Evolutionary conservation across 2,888 invertebrate genomes (phyloP).

Genomic region (Muschampia staudingeri): DNA sequence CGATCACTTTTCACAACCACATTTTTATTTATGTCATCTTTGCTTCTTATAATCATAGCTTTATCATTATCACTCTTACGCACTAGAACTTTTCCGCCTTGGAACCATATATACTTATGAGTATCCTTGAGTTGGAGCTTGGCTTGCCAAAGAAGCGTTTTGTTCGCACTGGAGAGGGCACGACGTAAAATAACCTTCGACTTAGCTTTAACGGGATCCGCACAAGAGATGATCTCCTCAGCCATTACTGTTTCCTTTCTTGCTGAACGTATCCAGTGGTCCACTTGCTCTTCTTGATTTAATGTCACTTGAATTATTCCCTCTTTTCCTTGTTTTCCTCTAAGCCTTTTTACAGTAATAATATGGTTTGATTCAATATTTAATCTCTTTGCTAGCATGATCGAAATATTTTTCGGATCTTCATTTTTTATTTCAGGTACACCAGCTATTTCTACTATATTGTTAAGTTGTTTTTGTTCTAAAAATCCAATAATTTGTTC

Average conservation of each 20-base stretch:
- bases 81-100: slow-evolving; percentile 30
- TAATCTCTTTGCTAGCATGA: neutral
- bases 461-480: slow-evolving; percentile 37
- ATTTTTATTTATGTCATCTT: slow-evolving; percentile 10
- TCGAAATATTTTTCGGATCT: neutral
- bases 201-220: neutral
- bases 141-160: slow-evolving; percentile 41
- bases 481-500: slow-evolving; percentile 27
- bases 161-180: slow-evolving; percentile 36
- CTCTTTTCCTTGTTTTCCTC: slow-evolving; percentile 19
- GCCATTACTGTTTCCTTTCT: neutral
- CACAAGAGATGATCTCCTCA: neutral
- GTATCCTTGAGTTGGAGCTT: slow-evolving; percentile 44
- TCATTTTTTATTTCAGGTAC: slow-evolving; percentile 29
- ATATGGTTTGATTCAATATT: neutral
- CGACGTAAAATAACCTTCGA: slow-evolving; percentile 21
- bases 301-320: slow-evolving; percentile 8
- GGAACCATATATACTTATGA: slow-evolving; percentile 51
- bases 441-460: slow-evolving; percentile 27
- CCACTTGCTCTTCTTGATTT: neutral
- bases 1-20: neutral
- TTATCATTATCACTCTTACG: slow-evolving; percentile 46
- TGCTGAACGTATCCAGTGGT: slow-evolving; percentile 24
- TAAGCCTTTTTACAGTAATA: slow-evolving; percentile 7
- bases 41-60: neutral